Percentiles rank a stretch among this genome's conserved stretches.
phyloP scores from a whole-genome alignment of 2,797 vertebrate genomes.

The Megalops cyprinoides region DNA sequence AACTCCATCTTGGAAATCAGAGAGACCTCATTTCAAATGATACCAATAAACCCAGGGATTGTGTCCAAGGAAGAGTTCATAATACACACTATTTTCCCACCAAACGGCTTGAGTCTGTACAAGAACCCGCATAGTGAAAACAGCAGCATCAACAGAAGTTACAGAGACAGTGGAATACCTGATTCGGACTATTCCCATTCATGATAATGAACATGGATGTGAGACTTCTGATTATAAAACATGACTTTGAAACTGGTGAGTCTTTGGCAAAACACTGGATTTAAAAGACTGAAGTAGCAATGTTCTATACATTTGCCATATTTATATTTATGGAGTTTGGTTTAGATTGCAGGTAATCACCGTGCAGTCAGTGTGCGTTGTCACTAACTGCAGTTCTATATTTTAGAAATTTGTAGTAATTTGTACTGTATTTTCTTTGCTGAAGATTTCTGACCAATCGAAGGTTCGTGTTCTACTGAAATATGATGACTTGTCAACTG shows the following conservation, averaged over 20 bases:
- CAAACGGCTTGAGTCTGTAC: slow-evolving; percentile 87
- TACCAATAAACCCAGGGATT: slow-evolving; percentile 96
- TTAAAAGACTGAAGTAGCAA: slow-evolving; percentile 95
- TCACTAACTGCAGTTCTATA: slow-evolving; percentile 96
- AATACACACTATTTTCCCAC: slow-evolving; percentile 94
- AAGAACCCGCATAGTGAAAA: slow-evolving; percentile 89
- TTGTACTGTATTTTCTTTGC: slow-evolving; percentile 99
- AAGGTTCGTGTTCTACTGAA: slow-evolving; percentile 99
- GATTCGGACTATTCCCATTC: slow-evolving; percentile 87
- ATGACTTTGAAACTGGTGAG: slow-evolving; percentile 79
- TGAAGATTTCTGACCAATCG: slow-evolving; percentile 98
- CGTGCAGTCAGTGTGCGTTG: slow-evolving; percentile 88
- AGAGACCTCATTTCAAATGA: slow-evolving; percentile 95
- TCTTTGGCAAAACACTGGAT: slow-evolving; percentile 99
- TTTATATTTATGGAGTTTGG: slow-evolving; percentile 99
- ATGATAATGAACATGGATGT: slow-evolving; percentile 75
- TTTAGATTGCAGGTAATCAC: slow-evolving; percentile 94
- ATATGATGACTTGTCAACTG: slow-evolving; percentile 99
- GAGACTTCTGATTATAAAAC: slow-evolving; percentile 77
- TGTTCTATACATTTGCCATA: slow-evolving; percentile 99
- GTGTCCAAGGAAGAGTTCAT: slow-evolving; percentile 95
- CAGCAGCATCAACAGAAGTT: slow-evolving; percentile 89
- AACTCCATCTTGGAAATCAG: slow-evolving; percentile 98
- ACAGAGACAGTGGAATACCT: slow-evolving; percentile 98
- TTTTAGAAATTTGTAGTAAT: slow-evolving; percentile 99